Evolutionary conservation across 2,888 invertebrate genomes (phyloP), one percentile per base, ranked within the genome.

Genomic region (Andrena chrysosceles): DNA sequence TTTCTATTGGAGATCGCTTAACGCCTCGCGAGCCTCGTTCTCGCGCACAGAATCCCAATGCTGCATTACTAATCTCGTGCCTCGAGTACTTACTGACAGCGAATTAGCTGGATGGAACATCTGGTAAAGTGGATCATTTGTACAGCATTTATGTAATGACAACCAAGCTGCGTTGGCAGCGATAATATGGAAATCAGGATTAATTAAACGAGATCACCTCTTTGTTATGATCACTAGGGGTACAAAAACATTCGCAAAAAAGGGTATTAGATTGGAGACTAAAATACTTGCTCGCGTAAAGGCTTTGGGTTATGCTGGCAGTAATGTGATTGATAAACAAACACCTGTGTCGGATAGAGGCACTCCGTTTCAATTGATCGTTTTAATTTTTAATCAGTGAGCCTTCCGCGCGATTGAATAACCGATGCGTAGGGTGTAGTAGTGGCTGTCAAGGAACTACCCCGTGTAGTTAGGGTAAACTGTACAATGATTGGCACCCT

Each of bases 121-220:
- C 56, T 26, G 16, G 26, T 26, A 29, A 33, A 33, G 13, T 2
- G 52, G 26, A 56, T 54, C 35, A n/a, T 42, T 42, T 16, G 16
- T 5, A 42, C 42, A 7, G 5, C 8, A 59, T 59, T 69, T 69
- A 69, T 69, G n/a, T 56, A 69, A 69, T 16, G 35, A 42, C 16
- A 59, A 26, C 0, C 56, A 0, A n/a, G 16, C 31, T 2, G 35
- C 20, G 3, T 1, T 7, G 7, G n/a, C n/a, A 8, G 26, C 33
- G 56, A 56, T 68, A 56, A 68, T 67, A 67, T 67, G 56, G 56
- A 56, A 68, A 68, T 23, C 4, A 0, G 23, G 20, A 8, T 26
- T 35, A 35, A 56, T 68, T 23, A 56, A 68, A 35, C 35, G 7
- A 56, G 33, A 68, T 56, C 69, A 13, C 26, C n/a, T 29, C 23